These are phyloP conservation scores for Hiodon tergisus DNA, from an alignment of 2,113 vertebrate species.

Conservation along the genomic window DNA sequence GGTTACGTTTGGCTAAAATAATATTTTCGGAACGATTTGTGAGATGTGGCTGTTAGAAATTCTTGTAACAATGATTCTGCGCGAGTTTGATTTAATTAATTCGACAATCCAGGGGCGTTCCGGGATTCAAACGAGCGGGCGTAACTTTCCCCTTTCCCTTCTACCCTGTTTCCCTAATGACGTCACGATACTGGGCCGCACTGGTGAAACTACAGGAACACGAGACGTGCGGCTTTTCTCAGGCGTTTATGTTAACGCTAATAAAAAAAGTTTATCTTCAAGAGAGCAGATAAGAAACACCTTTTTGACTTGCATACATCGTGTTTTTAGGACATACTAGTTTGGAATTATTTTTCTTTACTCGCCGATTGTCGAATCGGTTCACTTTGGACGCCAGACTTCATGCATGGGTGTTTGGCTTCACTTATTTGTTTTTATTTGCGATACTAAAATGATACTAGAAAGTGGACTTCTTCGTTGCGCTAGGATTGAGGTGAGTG, in stretches of 20 bases:
- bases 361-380: neutral
- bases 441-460: conserved; percentile 1
- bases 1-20: neutral
- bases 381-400: neutral
- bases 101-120: neutral
- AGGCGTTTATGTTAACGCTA: neutral
- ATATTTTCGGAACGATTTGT: no score
- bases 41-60: no score
- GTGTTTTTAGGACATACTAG: neutral
- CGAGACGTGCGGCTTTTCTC: conserved; percentile 39
- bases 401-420: neutral
- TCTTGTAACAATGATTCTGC: no score
- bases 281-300: neutral
- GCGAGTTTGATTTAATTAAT: no score
- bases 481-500: conserved; percentile 14
- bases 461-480: neutral
- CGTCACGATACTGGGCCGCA: conserved; percentile 55
- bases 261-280: neutral
- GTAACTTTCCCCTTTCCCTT: neutral
- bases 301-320: neutral
- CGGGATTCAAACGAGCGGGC: neutral
- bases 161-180: conserved; percentile 35
- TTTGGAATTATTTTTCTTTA: neutral
- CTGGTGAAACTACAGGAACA: conserved; percentile 53
- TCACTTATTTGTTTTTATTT: neutral